These are phyloP conservation scores for Agrotis exclamationis DNA, from an alignment of 2,888 invertebrate genomes.

Conservation along the genomic window DNA sequence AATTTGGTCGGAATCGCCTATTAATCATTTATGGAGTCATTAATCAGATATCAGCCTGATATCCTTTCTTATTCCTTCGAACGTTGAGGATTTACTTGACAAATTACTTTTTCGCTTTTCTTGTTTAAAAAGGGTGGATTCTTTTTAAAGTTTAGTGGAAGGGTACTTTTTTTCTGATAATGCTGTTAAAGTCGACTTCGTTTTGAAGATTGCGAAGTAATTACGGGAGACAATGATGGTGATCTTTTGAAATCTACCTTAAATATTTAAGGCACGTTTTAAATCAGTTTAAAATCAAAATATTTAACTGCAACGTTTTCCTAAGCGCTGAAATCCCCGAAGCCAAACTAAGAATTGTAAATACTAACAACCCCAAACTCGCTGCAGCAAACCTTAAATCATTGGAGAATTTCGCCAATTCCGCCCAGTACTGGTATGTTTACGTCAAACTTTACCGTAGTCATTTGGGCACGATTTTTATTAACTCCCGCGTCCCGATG, in stretches of 20 bases:
- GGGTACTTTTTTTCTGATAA: conserved; percentile 46
- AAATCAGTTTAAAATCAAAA: neutral
- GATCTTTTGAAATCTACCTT: neutral
- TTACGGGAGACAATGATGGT: conserved; percentile 6
- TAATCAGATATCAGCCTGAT: conserved; percentile 81
- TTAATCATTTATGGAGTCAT: conserved; percentile 81
- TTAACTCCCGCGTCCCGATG: conserved; percentile 80
- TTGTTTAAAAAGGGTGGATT: conserved; percentile 73
- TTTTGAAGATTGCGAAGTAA: conserved; percentile 33
- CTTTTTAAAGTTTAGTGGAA: conserved; percentile 55
- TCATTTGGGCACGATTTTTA: conserved; percentile 89
- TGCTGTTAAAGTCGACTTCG: conserved; percentile 35
- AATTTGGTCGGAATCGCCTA: conserved; percentile 72
- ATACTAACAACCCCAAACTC: conserved; percentile 25
- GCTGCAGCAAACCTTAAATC: conserved; percentile 50
- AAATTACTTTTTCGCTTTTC: conserved; percentile 88
- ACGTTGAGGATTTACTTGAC: conserved; percentile 87
- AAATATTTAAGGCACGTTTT: neutral
- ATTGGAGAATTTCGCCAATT: conserved; percentile 53
- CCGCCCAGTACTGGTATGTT: conserved; percentile 81
- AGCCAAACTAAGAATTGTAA: conserved; percentile 27
- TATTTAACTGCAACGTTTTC: neutral
- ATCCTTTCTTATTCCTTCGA: conserved; percentile 76
- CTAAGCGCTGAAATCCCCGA: neutral
- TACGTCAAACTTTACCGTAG: conserved; percentile 82